phyloP scores from a whole-genome alignment of 2,797 vertebrate genomes.

The Falco cherrug region DNA sequence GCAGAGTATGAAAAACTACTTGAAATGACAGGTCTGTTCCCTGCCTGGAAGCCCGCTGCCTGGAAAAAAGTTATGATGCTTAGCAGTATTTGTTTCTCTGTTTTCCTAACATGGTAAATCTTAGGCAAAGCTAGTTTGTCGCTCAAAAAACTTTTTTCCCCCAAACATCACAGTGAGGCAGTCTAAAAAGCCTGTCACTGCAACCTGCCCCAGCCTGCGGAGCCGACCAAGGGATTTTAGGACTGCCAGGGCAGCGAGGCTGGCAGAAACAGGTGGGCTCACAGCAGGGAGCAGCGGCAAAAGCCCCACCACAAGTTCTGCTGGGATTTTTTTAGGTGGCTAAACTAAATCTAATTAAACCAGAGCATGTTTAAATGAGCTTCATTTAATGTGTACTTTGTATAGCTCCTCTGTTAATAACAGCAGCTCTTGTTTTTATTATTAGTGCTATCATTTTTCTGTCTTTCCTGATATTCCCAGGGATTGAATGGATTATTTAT shows the following conservation, averaged over 20 bases:
- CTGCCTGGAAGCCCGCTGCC: background rate
- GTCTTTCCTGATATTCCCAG: background rate
- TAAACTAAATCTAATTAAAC: constrained; percentile 69
- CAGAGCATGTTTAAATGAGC: constrained; percentile 50
- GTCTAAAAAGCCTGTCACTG: background rate
- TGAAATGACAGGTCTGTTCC: background rate
- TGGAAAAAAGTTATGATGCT: background rate
- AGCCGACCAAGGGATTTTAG: constrained; percentile 13
- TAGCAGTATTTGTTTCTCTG: background rate
- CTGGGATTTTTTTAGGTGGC: constrained; percentile 57
- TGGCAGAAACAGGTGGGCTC: constrained; percentile 65
- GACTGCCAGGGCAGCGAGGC: constrained; percentile 5
- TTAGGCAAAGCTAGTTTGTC: background rate
- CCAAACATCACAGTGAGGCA: accelerated
- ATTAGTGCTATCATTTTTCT: background rate
- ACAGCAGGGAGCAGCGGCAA: constrained; percentile 29
- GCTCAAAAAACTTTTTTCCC: background rate
- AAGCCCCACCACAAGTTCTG: constrained; percentile 51
- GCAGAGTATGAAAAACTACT: background rate
- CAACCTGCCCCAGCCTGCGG: background rate
- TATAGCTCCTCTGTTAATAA: background rate
- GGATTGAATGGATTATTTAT: background rate
- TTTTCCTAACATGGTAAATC: background rate
- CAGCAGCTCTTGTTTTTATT: background rate
- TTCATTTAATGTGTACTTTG: constrained; percentile 20